Evolutionary conservation across 1,140 invertebrate species (phyloP).

Genomic region (Carcinoscorpius rotundicauda): DNA sequence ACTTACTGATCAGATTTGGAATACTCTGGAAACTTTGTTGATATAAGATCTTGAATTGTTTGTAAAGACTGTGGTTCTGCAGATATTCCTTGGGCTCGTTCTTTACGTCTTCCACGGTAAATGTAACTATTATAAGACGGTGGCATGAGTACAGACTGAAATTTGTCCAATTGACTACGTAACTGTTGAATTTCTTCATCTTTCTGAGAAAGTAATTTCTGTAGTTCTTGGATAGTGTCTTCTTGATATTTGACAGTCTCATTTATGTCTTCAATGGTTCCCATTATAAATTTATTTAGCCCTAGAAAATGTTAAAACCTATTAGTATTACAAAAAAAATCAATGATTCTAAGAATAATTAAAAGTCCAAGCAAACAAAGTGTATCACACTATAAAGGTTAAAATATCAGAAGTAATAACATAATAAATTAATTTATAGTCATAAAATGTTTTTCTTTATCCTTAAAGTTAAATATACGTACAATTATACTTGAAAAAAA

Average conservation of each 20-base stretch:
- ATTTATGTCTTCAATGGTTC: constrained; percentile 32
- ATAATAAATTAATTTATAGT: too few relatives aligned
- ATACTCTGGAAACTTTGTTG: constrained; percentile 56
- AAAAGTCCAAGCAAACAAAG: too few relatives aligned
- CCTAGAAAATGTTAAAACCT: too few relatives aligned
- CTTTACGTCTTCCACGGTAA: constrained; percentile 28
- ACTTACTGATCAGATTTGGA: constrained; percentile 71
- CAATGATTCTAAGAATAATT: too few relatives aligned
- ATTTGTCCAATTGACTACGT: constrained; percentile 80
- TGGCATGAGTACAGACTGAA: constrained; percentile 56
- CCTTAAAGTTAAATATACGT: too few relatives aligned
- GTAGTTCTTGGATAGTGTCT: constrained; percentile 54
- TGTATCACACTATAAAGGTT: too few relatives aligned
- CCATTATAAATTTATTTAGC: constrained; percentile 3
- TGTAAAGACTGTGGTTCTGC: constrained; percentile 72
- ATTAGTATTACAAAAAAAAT: too few relatives aligned
- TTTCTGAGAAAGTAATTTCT: constrained; percentile 49
- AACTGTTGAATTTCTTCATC: constrained; percentile 72
- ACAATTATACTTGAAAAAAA: too few relatives aligned
- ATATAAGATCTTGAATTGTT: constrained; percentile 58
- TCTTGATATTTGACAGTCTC: constrained; percentile 47
- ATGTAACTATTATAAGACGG: constrained; percentile 31
- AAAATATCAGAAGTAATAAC: too few relatives aligned
- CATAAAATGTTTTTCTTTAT: too few relatives aligned
- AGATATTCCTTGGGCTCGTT: constrained; percentile 58